Conservation (phyloP, 2,797 vertebrate species). For the Myoxocephalus aenaeus region DNA sequence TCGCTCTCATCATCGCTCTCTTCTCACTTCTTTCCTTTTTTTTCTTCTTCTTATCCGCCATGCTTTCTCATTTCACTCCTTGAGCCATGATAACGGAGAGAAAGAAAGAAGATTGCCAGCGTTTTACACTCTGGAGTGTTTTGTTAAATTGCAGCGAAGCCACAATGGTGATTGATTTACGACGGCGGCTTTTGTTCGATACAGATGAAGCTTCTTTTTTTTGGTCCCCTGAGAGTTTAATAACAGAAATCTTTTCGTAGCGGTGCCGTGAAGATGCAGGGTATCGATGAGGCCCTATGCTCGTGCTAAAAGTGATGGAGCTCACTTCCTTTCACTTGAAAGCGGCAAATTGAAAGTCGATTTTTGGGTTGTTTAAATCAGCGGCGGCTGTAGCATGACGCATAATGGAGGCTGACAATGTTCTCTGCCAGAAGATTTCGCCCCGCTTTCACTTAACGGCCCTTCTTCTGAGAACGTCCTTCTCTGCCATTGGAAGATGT, state of each 20-base stretch:
- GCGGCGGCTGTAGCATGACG: not conserved
- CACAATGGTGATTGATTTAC: slow-evolving; percentile 62
- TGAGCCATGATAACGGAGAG: not conserved
- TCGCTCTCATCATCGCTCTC: slow-evolving; percentile 20
- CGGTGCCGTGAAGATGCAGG: slow-evolving; percentile 20
- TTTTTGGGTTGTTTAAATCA: slow-evolving; percentile 37
- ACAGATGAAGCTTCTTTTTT: slow-evolving; percentile 18
- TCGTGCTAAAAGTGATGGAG: slow-evolving; percentile 21
- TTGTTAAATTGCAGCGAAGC: slow-evolving; percentile 58
- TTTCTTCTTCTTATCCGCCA: not conserved
- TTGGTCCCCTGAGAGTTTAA: slow-evolving; percentile 11
- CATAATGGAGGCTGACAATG: slow-evolving; percentile 3
- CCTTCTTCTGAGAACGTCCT: not conserved
- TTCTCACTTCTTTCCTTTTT: slow-evolving; percentile 11
- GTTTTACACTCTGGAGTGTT: slow-evolving; percentile 48
- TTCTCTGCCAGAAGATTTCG: not conserved
- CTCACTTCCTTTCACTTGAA: slow-evolving; percentile 36
- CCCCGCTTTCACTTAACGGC: not conserved
- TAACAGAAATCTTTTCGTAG: slow-evolving; percentile 46
- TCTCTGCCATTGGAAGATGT: not conserved
- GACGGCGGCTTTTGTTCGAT: slow-evolving; percentile 43
- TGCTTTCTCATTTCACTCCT: slow-evolving; percentile 1
- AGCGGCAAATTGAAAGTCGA: slow-evolving; percentile 32
- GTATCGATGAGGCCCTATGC: slow-evolving; percentile 52
- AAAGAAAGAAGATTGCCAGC: slow-evolving; percentile 36